Evolutionary conservation across 1,140 invertebrate genomes (phyloP).

Genomic region (Vanessa atalanta): DNA sequence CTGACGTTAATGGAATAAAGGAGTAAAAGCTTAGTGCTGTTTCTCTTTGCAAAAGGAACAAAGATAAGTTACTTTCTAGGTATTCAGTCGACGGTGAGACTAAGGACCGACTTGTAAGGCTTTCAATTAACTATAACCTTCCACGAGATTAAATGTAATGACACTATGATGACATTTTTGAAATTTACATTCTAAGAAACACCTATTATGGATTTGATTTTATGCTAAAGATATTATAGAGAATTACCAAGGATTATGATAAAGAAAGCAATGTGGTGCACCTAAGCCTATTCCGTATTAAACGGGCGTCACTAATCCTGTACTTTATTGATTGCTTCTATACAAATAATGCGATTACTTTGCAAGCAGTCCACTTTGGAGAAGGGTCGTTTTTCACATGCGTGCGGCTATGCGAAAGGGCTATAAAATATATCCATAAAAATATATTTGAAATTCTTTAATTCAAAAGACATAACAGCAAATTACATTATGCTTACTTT

Average conservation of each 20-base stretch:
- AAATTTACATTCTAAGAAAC: background rate
- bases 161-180: background rate
- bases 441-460: background rate
- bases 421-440: background rate
- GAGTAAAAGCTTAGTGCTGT: conserved; percentile 70
- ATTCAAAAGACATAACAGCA: too few relatives aligned
- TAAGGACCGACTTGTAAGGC: conserved; percentile 28
- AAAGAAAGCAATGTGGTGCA: conserved; percentile 18
- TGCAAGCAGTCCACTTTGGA: conserved; percentile 44
- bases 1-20: conserved; percentile 56
- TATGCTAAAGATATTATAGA: background rate
- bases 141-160: background rate
- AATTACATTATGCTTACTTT: too few relatives aligned
- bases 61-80: conserved; percentile 39
- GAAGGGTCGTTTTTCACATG: conserved; percentile 25
- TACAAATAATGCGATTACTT: conserved; percentile 64
- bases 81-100: conserved; percentile 27
- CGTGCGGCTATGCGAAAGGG: background rate
- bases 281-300: conserved; percentile 23
- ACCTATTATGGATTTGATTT: too few relatives aligned
- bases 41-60: conserved; percentile 34
- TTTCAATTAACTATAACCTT: conserved; percentile 25
- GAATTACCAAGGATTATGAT: conserved; percentile 8
- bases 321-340: conserved; percentile 62
- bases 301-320: conserved; percentile 56